These are phyloP conservation scores for Luscinia megarhynchos DNA, from an alignment of 2,797 vertebrate species.

Conservation along the genomic window DNA sequence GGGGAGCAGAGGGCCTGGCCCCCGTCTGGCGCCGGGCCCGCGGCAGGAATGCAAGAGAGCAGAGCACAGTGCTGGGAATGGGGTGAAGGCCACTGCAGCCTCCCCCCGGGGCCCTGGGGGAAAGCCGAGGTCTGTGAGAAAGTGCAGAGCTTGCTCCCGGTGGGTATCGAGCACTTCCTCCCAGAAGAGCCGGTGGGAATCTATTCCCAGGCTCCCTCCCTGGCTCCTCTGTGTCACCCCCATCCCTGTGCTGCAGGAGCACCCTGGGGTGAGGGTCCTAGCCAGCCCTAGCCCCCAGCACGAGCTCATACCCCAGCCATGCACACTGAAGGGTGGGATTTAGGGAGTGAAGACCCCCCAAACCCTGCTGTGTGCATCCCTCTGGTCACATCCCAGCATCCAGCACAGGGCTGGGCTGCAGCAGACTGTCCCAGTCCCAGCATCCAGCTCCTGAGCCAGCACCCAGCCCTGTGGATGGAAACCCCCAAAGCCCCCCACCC, in stretches of 20 bases:
- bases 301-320: rapidly evolving
- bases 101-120: neutral
- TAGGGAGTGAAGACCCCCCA: neutral
- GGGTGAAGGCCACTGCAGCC: constrained; percentile 16
- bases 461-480: neutral
- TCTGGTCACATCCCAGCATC: neutral
- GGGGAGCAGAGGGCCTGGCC: neutral
- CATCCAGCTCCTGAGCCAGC: neutral
- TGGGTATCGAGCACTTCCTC: neutral
- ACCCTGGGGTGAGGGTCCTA: neutral
- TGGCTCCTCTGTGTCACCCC: rapidly evolving
- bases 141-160: neutral
- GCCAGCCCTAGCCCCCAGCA: neutral
- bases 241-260: neutral
- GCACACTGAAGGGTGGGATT: neutral
- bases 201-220: neutral
- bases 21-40: neutral
- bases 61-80: neutral
- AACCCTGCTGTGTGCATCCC: neutral
- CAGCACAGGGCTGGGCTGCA: neutral
- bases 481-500: neutral
- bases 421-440: neutral
- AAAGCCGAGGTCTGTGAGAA: constrained; percentile 50
- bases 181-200: neutral
- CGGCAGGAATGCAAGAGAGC: constrained; percentile 26